Evolutionary conservation across 1,140 invertebrate genomes (phyloP), one percentile per base, ranked within the genome.

Genomic region (Trichogramma pretiosum): DNA sequence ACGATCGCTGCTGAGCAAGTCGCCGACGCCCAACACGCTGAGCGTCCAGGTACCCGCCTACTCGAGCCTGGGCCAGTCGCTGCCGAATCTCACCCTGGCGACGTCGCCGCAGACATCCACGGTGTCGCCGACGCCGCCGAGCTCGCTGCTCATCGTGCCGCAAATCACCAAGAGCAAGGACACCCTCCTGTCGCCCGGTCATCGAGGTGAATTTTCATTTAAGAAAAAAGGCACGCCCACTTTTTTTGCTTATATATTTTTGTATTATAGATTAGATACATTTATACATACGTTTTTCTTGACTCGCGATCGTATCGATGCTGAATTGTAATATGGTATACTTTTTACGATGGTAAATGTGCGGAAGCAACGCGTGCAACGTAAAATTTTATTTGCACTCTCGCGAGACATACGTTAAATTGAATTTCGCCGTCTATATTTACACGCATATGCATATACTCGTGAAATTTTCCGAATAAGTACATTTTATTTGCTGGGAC

Each of bases 41-140:
- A 81, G 82, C 13, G 84, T 89, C 28, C 82, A 85, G 59, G 78
- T 85, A 7, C 77, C 78, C 23, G 65, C 77, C 11, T 78, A 75
- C 50, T 77, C 77, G 38, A 66, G 61, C 52, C 65, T 84, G 41
- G 83, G 83, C 18, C 83, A 86, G 63, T 84, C 82, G 46, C 64
- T 87, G 56, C 84, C 84, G 22, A 85, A 87, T 58, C 62, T 87
- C 40, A 81, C 76, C 16, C 60, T 79, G 39, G 75, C 70, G 17
- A 72, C 73, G 4, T 72, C 74, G 42, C 68, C 71, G 10, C 68
- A 70, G 50, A 69, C 70, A 5, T 70, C 74, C 18, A 66, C 67
- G 22, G 62, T 72, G 18, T 67, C 73, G 7, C 62, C 70, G 36
- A 69, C 67, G 40, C 62, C 70, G 28, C 64, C 69, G 41, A 65